These are phyloP conservation scores for Willisornis vidua DNA, from an alignment of 2,113 vertebrate species.

Conservation along the genomic window DNA sequence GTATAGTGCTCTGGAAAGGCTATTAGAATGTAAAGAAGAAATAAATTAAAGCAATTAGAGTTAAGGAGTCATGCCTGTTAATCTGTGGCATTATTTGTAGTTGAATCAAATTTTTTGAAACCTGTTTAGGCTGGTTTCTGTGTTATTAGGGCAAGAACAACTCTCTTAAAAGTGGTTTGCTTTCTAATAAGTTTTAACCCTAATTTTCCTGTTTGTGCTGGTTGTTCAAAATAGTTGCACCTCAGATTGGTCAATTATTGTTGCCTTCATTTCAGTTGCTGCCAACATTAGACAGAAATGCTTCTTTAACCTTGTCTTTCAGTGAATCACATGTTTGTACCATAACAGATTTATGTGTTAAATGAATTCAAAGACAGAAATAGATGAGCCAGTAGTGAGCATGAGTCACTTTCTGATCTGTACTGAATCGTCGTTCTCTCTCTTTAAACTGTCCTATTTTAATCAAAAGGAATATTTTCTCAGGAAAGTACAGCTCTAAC, in stretches of 20 bases:
- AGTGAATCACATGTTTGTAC: neutral
- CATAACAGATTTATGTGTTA: neutral
- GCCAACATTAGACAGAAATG: neutral
- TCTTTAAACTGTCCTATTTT: neutral
- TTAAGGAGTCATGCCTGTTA: neutral
- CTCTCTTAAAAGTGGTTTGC: neutral
- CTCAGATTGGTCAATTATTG: neutral
- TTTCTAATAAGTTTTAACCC: neutral
- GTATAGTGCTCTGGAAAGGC: neutral
- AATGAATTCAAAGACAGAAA: neutral
- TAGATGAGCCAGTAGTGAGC: neutral
- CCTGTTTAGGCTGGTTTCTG: neutral
- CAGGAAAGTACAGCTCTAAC: neutral
- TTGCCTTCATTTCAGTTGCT: neutral
- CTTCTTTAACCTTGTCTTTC: conserved; percentile 1
- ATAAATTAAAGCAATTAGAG: neutral
- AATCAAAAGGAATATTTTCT: neutral
- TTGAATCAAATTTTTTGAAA: neutral
- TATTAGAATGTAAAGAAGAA: neutral
- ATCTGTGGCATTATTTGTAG: neutral
- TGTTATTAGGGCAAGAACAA: neutral
- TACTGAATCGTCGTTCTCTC: neutral
- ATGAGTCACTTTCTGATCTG: neutral
- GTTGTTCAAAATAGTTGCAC: neutral
- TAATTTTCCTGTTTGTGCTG: neutral